Percentiles rank a stretch among this genome's conserved stretches.
phyloP scores from a whole-genome alignment of 2,113 vertebrate species.

The Limanda limanda region DNA sequence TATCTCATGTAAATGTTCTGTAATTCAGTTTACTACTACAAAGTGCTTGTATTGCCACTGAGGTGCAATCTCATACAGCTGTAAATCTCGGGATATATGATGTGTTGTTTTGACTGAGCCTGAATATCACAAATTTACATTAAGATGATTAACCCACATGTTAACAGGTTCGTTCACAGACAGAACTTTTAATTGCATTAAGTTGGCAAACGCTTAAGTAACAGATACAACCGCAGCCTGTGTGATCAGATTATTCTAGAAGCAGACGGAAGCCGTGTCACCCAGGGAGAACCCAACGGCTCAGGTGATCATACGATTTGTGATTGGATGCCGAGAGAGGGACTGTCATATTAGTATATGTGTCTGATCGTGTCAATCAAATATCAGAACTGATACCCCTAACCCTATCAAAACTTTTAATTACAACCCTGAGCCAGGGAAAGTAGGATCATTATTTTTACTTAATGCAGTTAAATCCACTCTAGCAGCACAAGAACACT shows the following conservation, averaged over 20 bases:
- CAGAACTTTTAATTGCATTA: slow-evolving; percentile 45
- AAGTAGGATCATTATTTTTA: too few relatives aligned
- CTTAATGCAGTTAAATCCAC: too few relatives aligned
- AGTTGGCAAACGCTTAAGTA: slow-evolving; percentile 44
- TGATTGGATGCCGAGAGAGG: slow-evolving; percentile 1
- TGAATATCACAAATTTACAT: too few relatives aligned
- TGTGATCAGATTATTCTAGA: slow-evolving; percentile 49
- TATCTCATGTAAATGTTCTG: background rate
- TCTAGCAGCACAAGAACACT: too few relatives aligned
- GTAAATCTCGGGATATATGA: slow-evolving; percentile 1
- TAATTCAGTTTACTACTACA: background rate
- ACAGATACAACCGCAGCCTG: slow-evolving; percentile 40
- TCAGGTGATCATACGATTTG: slow-evolving; percentile 52
- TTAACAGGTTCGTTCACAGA: background rate
- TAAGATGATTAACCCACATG: background rate
- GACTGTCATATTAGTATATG: background rate
- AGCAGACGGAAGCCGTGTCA: slow-evolving; percentile 38
- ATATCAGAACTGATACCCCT: background rate
- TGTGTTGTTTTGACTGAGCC: background rate
- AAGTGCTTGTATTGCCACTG: background rate
- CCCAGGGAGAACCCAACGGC: background rate
- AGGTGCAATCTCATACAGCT: background rate
- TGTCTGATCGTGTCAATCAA: background rate
- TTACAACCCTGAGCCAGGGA: too few relatives aligned
- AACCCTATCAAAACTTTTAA: background rate